These are phyloP conservation scores for Sapajus apella DNA, from an alignment of 2,113 vertebrate species.

Conservation along the genomic window DNA sequence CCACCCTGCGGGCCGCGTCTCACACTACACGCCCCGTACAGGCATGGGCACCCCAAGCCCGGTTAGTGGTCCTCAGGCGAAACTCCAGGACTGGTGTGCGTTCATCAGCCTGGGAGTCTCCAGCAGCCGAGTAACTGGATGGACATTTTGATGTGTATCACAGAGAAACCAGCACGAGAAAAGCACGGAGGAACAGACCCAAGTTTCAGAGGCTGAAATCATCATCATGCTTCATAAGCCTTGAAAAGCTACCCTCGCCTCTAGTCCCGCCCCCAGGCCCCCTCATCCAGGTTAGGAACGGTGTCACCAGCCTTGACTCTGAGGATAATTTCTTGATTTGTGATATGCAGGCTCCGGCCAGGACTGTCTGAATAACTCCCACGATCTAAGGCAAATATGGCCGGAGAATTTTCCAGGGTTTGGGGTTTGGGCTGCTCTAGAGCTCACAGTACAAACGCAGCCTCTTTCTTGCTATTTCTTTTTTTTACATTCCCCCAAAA, in stretches of 20 bases:
- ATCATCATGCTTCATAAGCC: background rate
- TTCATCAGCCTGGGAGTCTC: background rate
- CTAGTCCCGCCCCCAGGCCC: rapidly evolving
- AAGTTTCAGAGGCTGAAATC: background rate
- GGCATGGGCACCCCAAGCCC: background rate
- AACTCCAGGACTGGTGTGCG: background rate
- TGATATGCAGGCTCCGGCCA: background rate
- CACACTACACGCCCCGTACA: background rate
- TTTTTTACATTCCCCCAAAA: no score
- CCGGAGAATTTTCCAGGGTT: background rate
- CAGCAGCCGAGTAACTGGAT: background rate
- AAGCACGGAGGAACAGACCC: background rate
- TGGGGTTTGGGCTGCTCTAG: background rate
- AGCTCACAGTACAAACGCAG: background rate
- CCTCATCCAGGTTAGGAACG: background rate
- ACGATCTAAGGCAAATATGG: background rate
- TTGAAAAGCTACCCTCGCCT: background rate
- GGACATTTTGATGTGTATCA: background rate
- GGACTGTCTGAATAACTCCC: background rate
- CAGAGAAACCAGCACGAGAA: background rate
- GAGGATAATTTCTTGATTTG: background rate
- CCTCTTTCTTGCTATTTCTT: background rate
- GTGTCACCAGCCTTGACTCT: background rate
- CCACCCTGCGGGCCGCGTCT: background rate
- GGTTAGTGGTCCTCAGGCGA: background rate